phyloP scores from a whole-genome alignment of 2,113 vertebrate species.

The Polypterus senegalus region DNA sequence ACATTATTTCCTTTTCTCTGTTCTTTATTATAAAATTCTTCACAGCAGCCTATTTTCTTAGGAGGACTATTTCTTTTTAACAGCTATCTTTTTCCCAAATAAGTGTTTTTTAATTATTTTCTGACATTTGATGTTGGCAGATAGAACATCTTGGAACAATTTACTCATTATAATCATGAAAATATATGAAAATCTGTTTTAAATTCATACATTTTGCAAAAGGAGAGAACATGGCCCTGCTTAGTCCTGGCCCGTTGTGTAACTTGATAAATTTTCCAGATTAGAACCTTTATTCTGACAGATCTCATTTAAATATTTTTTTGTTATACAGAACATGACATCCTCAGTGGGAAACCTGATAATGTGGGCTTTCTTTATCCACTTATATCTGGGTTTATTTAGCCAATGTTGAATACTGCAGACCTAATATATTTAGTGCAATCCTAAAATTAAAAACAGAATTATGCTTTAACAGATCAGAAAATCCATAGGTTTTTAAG shows the following conservation, averaged over 20 bases:
- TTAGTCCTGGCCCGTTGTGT: background rate
- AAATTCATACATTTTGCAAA: slow-evolving; percentile 1
- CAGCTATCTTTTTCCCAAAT: too few species aligned
- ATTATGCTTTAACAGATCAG: slow-evolving; percentile 40
- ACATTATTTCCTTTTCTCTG: too few species aligned
- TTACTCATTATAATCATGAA: too few species aligned
- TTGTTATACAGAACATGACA: slow-evolving; percentile 19
- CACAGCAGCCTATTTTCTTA: too few species aligned
- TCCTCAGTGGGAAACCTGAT: slow-evolving; percentile 10
- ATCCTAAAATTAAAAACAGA: slow-evolving; percentile 55
- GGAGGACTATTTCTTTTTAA: too few species aligned
- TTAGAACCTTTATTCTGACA: slow-evolving; percentile 14
- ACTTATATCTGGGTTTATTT: slow-evolving; percentile 46
- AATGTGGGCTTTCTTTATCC: slow-evolving; percentile 18
- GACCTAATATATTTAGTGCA: slow-evolving; percentile 43
- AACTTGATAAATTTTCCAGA: slow-evolving; percentile 9
- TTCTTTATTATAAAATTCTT: too few species aligned
- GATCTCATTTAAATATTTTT: slow-evolving; percentile 11
- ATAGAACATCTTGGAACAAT: too few species aligned
- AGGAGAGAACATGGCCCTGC: background rate
- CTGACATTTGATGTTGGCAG: too few species aligned
- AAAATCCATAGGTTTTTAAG: too few species aligned
- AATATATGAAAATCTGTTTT: background rate
- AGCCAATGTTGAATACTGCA: slow-evolving; percentile 27
- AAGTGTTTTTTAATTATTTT: too few species aligned